Evolutionary conservation across 2,888 invertebrate species (phyloP).

Genomic region (Leptarthrus brevirostris): DNA sequence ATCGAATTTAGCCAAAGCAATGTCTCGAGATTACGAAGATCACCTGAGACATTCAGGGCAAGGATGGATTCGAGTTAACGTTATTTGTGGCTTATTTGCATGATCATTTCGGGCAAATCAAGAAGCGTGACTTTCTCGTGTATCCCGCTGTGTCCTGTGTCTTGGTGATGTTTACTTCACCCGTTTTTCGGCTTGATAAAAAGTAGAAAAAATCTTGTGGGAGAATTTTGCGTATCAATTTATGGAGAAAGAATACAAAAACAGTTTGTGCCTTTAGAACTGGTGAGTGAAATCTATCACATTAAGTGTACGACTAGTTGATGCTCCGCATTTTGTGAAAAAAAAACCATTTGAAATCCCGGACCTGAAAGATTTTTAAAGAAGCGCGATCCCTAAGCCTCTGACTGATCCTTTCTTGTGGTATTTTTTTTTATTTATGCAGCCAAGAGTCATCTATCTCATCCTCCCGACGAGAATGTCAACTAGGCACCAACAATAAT

Average conservation of each 20-base stretch:
- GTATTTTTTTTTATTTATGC: constrained; percentile 12
- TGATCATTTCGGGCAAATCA: background rate
- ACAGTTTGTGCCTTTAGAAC: too few relatives aligned
- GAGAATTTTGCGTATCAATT: too few relatives aligned
- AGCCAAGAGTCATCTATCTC: background rate
- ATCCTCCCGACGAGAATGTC: background rate
- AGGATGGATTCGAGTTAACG: background rate
- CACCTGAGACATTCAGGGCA: background rate
- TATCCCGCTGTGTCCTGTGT: background rate
- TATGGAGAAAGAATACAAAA: too few relatives aligned
- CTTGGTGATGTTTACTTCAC: background rate
- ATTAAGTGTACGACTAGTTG: too few relatives aligned
- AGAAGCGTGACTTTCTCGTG: background rate
- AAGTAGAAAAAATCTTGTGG: too few relatives aligned
- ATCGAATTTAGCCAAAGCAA: background rate
- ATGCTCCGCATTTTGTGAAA: too few relatives aligned
- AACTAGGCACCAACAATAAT: constrained; percentile 27
- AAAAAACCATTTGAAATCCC: too few relatives aligned
- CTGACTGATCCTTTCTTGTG: too few relatives aligned
- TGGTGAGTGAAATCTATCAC: too few relatives aligned
- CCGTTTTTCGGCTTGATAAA: too few relatives aligned
- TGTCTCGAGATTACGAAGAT: background rate
- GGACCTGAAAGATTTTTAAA: too few relatives aligned
- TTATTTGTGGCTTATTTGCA: background rate
- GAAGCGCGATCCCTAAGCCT: too few relatives aligned